Evolutionary conservation across 2,797 vertebrate species (phyloP).

Genomic region (Octomys mimax): DNA sequence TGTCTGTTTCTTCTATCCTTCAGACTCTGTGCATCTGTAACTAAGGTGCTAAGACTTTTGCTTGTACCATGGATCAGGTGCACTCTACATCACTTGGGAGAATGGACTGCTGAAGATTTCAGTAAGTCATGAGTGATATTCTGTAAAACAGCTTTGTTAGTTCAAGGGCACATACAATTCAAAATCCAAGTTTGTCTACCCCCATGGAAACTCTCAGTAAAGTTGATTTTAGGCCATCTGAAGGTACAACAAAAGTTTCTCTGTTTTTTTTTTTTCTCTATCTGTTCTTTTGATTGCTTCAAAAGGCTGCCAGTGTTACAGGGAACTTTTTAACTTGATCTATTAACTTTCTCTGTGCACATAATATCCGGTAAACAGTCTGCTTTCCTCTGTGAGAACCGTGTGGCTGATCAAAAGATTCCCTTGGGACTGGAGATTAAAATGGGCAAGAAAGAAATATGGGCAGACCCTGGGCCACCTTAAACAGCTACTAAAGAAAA

Average conservation of each 20-base stretch:
- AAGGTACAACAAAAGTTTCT: neutral
- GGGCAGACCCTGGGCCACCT: neutral
- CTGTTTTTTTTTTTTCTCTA: neutral
- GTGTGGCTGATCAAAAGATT: neutral
- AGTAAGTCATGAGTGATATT: neutral
- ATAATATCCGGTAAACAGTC: neutral
- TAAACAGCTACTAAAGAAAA: conserved; percentile 53
- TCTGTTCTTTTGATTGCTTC: conserved; percentile 44
- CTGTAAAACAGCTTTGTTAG: neutral
- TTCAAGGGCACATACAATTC: conserved; percentile 4
- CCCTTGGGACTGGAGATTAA: neutral
- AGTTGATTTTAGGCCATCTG: neutral
- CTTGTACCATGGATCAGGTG: neutral
- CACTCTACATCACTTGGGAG: neutral
- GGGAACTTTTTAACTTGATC: conserved; percentile 62
- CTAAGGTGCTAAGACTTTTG: neutral
- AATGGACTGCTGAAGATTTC: neutral
- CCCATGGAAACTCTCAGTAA: neutral
- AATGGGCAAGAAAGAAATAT: conserved; percentile 23
- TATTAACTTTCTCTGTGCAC: conserved; percentile 41
- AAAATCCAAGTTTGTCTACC: neutral
- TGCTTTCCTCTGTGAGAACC: neutral
- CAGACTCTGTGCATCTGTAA: neutral
- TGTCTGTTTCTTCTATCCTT: neutral
- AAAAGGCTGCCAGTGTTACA: conserved; percentile 60